Evolutionary conservation across 92 coral and sea anemone species (phyloP), one percentile per base, ranked within the genome.

Genomic region (Scolanthus callimorphus): DNA sequence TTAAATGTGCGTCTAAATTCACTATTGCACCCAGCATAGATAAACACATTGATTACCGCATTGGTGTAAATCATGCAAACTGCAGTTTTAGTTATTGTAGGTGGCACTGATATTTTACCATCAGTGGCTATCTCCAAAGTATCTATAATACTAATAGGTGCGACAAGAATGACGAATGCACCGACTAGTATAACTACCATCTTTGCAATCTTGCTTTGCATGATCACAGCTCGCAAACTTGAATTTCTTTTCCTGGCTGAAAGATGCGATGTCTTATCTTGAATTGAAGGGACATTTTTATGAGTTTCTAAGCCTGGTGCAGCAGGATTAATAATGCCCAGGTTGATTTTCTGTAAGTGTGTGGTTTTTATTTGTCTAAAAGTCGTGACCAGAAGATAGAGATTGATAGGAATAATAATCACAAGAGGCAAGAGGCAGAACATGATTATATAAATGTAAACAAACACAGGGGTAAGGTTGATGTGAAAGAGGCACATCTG

Each of bases 31-130:
- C 89, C 89, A 22, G 84, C 84, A 28, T 82, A 82, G n/a, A 82
- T 55, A 34, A 82, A 59, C 11, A 77, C 89, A 24, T 82, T 82
- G 1, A 65, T 64, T 25, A 72, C 58, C 39, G 69, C 67, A 31
- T 82, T 82, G 12, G 83, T 30, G 46, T 82, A 82, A 1, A 82
- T 82, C 84, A 82, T 57, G 9, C 77, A 52, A 8, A 82, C 83
- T 0, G 84, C 59, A 10, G 34, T 39, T 34, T 77, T 64, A 0
- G 77, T 54, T 27, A 70, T 20, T 19, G 31, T 2, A 0, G 10
- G 34, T 0, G 89, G 89, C 0, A 82, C 63, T 29, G 52, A 4
- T 11, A 46, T 20, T 11, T 44, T 58, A 3, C 56, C 57, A 41
- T 44, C 57, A 10, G 34, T 31, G 19, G 51, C 25, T 29, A 66